Evolutionary conservation across 2,113 vertebrate genomes (phyloP).

Genomic region (Burhinus oedicnemus): DNA sequence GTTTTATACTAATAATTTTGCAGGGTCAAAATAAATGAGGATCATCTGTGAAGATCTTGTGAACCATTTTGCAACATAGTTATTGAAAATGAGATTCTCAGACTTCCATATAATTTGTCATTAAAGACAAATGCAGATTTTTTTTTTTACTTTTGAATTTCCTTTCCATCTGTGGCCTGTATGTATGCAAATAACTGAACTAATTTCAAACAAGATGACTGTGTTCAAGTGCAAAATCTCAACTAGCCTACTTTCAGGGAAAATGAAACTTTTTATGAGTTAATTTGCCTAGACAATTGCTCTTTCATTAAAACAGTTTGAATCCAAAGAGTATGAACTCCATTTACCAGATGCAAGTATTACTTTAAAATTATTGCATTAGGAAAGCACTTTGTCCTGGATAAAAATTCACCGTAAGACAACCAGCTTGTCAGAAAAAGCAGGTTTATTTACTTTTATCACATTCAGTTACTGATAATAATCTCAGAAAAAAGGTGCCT

Average conservation of each 20-base stretch:
- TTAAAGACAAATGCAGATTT: slow-evolving; percentile 62
- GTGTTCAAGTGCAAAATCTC: slow-evolving; percentile 39
- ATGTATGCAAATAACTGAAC: slow-evolving; percentile 60
- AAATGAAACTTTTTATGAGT: slow-evolving; percentile 56
- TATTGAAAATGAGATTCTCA: slow-evolving; percentile 19
- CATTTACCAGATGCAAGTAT: slow-evolving; percentile 34
- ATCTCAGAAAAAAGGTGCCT: neutral
- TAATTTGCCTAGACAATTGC: slow-evolving; percentile 33
- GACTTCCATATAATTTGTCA: neutral
- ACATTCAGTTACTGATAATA: neutral
- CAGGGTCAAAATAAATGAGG: neutral
- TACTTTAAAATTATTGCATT: slow-evolving; percentile 38
- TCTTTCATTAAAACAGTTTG: slow-evolving; percentile 58
- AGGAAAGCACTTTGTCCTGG: neutral
- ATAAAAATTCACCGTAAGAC: neutral
- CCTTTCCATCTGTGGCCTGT: slow-evolving; percentile 40
- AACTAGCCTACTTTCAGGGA: neutral
- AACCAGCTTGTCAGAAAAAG: neutral
- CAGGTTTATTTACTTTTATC: slow-evolving; percentile 7
- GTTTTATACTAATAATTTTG: neutral
- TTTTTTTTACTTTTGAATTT: slow-evolving; percentile 47
- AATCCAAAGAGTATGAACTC: slow-evolving; percentile 40
- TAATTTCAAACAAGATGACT: slow-evolving; percentile 53
- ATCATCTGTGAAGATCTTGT: neutral
- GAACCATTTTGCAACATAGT: neutral